Percentiles rank a stretch among this genome's conserved stretches.
phyloP scores from a whole-genome alignment of 2,797 vertebrate genomes.

The Sebastolobus alascanus region DNA sequence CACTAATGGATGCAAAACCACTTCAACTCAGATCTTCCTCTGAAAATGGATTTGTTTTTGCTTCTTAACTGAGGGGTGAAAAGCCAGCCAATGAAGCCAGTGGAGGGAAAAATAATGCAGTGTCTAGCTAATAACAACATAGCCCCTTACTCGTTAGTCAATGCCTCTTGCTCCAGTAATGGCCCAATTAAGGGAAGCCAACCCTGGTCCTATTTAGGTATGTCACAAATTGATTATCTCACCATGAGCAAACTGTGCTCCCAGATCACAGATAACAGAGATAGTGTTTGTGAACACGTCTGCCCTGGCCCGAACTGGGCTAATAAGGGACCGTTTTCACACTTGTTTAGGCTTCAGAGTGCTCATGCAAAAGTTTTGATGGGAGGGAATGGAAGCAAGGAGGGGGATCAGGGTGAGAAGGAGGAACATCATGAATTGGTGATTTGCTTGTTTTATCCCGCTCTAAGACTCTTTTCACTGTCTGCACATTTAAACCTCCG shows the following conservation, averaged over 20 bases:
- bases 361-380: slow-evolving; percentile 67
- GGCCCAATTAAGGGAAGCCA: slow-evolving; percentile 78
- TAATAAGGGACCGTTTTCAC: slow-evolving; percentile 81
- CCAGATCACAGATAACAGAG: slow-evolving; percentile 67
- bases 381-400: slow-evolving; percentile 16
- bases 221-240: slow-evolving; percentile 84
- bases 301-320: slow-evolving; percentile 67
- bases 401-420: slow-evolving; percentile 38
- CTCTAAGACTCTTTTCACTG: not conserved
- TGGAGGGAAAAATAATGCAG: slow-evolving; percentile 66
- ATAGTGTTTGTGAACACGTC: slow-evolving; percentile 62
- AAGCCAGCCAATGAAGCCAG: slow-evolving; percentile 63
- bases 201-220: slow-evolving; percentile 76
- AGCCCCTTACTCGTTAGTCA: slow-evolving; percentile 72
- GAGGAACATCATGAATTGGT: slow-evolving; percentile 21
- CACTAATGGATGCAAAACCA: slow-evolving; percentile 6
- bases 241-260: slow-evolving; percentile 74
- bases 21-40: slow-evolving; percentile 32
- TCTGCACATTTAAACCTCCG: slow-evolving; percentile 8
- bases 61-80: slow-evolving; percentile 51
- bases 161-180: slow-evolving; percentile 79
- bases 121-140: slow-evolving; percentile 71
- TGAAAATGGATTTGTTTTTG: slow-evolving; percentile 40
- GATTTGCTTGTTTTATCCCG: slow-evolving; percentile 17
- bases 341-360: slow-evolving; percentile 80